phyloP scores from a whole-genome alignment of 2,797 vertebrate genomes.

The Enteromius treurensis region DNA sequence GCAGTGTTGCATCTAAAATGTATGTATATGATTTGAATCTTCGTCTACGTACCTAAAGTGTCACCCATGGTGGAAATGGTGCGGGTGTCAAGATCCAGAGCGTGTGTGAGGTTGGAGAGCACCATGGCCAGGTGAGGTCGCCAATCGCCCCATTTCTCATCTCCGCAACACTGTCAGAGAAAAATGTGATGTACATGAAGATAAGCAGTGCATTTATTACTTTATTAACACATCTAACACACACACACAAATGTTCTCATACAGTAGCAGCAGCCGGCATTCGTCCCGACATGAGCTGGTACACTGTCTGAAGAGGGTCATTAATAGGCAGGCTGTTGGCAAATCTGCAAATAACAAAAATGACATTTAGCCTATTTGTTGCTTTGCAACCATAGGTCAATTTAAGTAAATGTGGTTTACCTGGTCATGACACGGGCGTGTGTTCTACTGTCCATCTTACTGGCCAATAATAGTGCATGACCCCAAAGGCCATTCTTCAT shows the following conservation, averaged over 20 bases:
- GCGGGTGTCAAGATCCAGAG: conserved; percentile 88
- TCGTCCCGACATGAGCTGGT: conserved; percentile 97
- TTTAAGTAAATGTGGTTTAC: conserved; percentile 66
- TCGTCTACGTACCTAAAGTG: conserved; percentile 83
- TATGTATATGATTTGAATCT: background rate
- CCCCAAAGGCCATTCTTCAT: conserved; percentile 98
- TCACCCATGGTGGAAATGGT: conserved; percentile 97
- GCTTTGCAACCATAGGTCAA: background rate
- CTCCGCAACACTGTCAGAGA: conserved; percentile 89
- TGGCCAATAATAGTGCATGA: conserved; percentile 93
- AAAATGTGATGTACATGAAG: conserved; percentile 2
- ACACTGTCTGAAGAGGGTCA: conserved; percentile 97
- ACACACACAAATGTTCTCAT: conserved; percentile 59
- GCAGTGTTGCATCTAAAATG: background rate
- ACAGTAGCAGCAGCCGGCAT: conserved; percentile 97
- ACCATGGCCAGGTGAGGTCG: conserved; percentile 97
- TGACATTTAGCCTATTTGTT: background rate
- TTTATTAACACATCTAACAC: background rate
- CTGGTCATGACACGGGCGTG: conserved; percentile 97
- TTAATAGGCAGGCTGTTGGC: conserved; percentile 98
- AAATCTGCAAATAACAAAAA: conserved; percentile 78
- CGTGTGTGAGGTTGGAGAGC: conserved; percentile 92
- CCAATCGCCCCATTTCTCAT: conserved; percentile 99
- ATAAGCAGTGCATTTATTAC: background rate
- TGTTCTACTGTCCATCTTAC: conserved; percentile 97